Conservation (phyloP, 2,888 invertebrate species). For the Dicyrtoma fusca region DNA sequence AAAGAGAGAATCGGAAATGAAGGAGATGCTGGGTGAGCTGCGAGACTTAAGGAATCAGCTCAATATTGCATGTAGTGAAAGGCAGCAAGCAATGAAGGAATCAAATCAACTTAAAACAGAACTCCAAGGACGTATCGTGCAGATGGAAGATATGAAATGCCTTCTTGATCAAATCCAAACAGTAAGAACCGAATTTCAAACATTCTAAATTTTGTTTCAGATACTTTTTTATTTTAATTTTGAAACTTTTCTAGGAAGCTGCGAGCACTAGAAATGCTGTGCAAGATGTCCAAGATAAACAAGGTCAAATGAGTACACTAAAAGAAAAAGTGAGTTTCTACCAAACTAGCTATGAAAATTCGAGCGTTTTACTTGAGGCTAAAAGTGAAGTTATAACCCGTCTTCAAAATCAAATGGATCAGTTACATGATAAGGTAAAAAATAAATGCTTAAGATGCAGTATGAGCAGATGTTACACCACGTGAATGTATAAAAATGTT, state of each 20-base stretch:
- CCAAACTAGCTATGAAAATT: conserved; percentile 48
- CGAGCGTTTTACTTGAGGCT: conserved; percentile 44
- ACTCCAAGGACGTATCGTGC: conserved; percentile 43
- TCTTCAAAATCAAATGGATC: conserved; percentile 51
- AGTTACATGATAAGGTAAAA: conserved; percentile 51
- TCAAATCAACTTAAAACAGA: conserved; percentile 48
- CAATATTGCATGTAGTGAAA: conserved; percentile 44
- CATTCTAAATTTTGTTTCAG: not conserved
- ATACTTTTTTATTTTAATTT: not conserved
- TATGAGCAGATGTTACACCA: too few relatives aligned
- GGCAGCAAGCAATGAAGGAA: conserved; percentile 49
- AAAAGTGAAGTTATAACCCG: conserved; percentile 50
- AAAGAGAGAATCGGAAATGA: conserved; percentile 44
- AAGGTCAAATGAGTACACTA: conserved; percentile 45
- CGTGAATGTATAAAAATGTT: too few relatives aligned
- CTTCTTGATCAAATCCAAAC: conserved; percentile 45
- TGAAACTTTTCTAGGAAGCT: conserved; percentile 20
- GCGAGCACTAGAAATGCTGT: conserved; percentile 37
- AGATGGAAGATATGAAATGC: conserved; percentile 52
- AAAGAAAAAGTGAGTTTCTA: conserved; percentile 50
- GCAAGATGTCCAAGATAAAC: conserved; percentile 49
- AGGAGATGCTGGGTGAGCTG: conserved; percentile 47
- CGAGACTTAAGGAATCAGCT: conserved; percentile 49
- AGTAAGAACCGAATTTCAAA: conserved; percentile 36
- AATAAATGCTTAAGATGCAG: too few relatives aligned